Conservation (phyloP, 1,140 invertebrate genomes). For the Magallana ariakensis region DNA sequence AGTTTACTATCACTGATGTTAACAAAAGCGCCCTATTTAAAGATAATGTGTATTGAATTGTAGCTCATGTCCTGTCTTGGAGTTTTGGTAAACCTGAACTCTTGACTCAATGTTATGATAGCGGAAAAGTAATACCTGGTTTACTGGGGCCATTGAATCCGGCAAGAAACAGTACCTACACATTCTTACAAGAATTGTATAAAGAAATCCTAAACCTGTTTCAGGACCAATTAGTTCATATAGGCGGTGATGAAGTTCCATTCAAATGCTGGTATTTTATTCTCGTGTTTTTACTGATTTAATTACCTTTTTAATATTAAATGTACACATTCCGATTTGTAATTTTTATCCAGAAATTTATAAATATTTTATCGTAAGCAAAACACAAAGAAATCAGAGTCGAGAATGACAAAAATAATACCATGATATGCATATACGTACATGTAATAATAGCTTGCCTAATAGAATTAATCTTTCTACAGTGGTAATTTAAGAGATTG, state of each 20-base stretch:
- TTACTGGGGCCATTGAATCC: constrained; percentile 70
- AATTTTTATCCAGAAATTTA: too few species aligned
- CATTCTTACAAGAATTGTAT: constrained; percentile 71
- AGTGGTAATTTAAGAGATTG: too few species aligned
- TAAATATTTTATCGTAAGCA: too few species aligned
- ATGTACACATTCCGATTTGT: too few species aligned
- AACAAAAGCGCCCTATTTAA: not conserved
- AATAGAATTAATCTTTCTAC: too few species aligned
- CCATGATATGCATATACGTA: too few species aligned
- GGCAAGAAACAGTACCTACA: constrained; percentile 67
- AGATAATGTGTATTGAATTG: constrained; percentile 49
- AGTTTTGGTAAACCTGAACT: constrained; percentile 84
- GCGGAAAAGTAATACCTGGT: constrained; percentile 47
- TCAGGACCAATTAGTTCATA: constrained; percentile 74
- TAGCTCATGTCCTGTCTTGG: constrained; percentile 91
- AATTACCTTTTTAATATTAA: too few species aligned
- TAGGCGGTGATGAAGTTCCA: constrained; percentile 93
- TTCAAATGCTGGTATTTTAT: constrained; percentile 89
- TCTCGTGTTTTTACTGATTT: not conserved
- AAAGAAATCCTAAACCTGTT: constrained; percentile 73
- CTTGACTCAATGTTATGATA: constrained; percentile 85
- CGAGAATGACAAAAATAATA: too few species aligned
- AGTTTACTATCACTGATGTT: too few species aligned
- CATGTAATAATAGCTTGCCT: too few species aligned
- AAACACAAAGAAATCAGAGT: too few species aligned